Evolutionary conservation across 2,888 invertebrate species (phyloP), one percentile per base, ranked within the genome.

Genomic region (Spilarctia lutea): DNA sequence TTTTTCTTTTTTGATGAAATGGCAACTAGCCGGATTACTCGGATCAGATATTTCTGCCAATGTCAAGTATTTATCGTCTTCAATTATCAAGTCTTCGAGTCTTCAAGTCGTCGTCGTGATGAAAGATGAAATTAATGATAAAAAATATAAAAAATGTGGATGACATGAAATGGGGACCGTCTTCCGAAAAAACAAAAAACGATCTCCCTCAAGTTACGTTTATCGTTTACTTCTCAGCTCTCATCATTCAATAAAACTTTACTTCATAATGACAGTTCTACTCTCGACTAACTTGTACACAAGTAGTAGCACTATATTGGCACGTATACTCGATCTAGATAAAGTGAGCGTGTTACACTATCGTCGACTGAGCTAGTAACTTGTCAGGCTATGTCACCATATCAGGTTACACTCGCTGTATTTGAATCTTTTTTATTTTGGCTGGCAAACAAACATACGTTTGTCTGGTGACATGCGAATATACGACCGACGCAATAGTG

Each of bases 261-360:
- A 65, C 27, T 71, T 71, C 67, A 67, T 60, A 42, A 39, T 16
- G 20, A 73, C 45, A 39, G 69, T 63, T 30, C 63, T 27, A 30
- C 13, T 60, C 68, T 48, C 48, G 65, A n/a, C 45, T 30, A 71
- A 74, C 66, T 70, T n/a, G 74, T 74, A 45, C 27, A 11, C 45
- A 27, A 67, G 74, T 71, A 74, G 70, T 70, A 33, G 65, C n/a
- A 56, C 16, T 65, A 35, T 30, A 71, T 71, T 24, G 30, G 68
- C 75, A 75, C 71, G 71, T 75, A 60, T 75, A 75, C 74, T 69
- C 71, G 74, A 75, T 75, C 75, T 71, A 71, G 75, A 75, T 74
- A 75, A 48, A 33, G 10, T n/a, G n/a, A 71, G 45, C 70, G 39
- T 68, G 66, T 67, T 68, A 71, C 60, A 72, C 60, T 68, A 33